Evolutionary conservation across 2,113 vertebrate species (phyloP).

Genomic region (Craseonycteris thonglongyai): DNA sequence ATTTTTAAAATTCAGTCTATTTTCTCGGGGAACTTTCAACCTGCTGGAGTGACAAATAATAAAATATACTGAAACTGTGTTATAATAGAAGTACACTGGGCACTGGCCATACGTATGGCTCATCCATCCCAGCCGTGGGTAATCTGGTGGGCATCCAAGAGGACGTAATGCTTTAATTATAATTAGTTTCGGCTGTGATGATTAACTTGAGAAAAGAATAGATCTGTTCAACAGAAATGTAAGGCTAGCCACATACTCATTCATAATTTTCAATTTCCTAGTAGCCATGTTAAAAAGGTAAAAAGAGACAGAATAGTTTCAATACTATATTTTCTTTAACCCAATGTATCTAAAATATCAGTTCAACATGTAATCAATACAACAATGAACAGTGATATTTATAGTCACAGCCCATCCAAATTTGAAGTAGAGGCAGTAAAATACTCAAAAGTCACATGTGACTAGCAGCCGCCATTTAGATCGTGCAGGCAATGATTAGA

Average conservation of each 20-base stretch:
- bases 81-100: neutral
- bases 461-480: neutral
- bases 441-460: neutral
- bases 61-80: neutral
- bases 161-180: neutral
- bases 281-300: neutral
- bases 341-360: neutral
- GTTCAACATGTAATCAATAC: neutral
- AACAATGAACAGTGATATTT: neutral
- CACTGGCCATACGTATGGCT: too few species aligned
- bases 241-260: neutral
- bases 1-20: neutral
- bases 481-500: neutral
- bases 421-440: neutral
- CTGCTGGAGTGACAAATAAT: neutral
- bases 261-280: neutral
- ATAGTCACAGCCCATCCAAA: neutral
- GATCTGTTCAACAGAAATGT: neutral
- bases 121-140: neutral
- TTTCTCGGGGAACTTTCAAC: neutral
- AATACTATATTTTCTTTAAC: constrained; percentile 7
- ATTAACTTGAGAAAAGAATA: neutral
- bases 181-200: neutral
- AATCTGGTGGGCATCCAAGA: neutral
- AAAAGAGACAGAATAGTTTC: neutral